These are phyloP conservation scores for Pangasianodon hypophthalmus DNA, from an alignment of 2,113 vertebrate genomes.

Conservation along the genomic window DNA sequence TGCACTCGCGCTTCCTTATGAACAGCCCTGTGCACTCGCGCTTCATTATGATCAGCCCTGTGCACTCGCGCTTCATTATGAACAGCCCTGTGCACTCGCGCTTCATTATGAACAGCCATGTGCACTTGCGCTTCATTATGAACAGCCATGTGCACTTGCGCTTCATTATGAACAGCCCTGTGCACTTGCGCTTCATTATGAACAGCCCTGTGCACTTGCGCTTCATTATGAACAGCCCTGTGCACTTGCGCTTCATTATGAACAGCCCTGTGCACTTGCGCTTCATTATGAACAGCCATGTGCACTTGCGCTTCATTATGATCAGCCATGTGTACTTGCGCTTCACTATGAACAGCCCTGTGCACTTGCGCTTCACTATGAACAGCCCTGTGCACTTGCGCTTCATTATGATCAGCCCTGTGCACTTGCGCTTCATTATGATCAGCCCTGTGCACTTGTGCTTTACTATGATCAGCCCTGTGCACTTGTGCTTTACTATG, in stretches of 20 bases:
- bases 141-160: background rate
- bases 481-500: background rate
- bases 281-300: background rate
- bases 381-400: background rate
- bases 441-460: background rate
- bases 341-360: background rate
- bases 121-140: background rate
- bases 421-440: background rate
- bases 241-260: background rate
- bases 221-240: background rate
- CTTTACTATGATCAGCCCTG: background rate
- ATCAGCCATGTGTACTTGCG: background rate
- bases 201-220: background rate
- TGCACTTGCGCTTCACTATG: background rate
- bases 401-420: background rate
- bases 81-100: too few relatives aligned
- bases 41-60: background rate
- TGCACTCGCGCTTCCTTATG: background rate
- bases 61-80: background rate
- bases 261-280: background rate
- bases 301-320: background rate
- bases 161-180: background rate
- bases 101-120: background rate
- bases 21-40: background rate
- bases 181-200: background rate